phyloP scores from a whole-genome alignment of 2,113 vertebrate genomes.

The Grammomys dolichurus region DNA sequence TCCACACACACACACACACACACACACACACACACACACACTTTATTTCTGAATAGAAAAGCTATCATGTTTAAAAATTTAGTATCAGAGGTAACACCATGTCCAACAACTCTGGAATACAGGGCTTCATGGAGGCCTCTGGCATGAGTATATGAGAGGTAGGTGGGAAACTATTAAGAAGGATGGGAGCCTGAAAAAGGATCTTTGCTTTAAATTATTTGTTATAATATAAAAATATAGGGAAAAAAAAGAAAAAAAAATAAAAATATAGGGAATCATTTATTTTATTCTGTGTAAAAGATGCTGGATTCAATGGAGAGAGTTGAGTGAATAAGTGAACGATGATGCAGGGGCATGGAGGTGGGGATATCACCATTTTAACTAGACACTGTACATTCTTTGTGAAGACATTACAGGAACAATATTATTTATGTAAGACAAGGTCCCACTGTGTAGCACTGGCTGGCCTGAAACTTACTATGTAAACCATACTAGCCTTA shows the following conservation, averaged over 20 bases:
- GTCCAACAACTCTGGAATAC: not conserved
- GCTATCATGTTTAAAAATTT: no score
- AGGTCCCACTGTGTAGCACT: no score
- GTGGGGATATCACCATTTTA: not conserved
- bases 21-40: no score
- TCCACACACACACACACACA: no score
- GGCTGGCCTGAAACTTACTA: no score
- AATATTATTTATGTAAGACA: no score
- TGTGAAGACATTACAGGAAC: not conserved
- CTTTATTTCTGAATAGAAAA: no score
- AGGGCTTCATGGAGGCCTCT: not conserved
- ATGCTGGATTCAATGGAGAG: no score
- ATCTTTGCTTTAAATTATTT: not conserved
- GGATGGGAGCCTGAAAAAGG: not conserved
- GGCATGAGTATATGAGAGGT: not conserved
- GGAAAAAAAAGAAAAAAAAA: no score
- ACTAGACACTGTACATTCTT: not conserved
- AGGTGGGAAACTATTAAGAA: not conserved
- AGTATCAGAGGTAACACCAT: no score
- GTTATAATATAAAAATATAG: not conserved
- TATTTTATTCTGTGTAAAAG: no score
- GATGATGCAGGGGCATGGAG: not conserved
- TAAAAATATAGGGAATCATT: not conserved
- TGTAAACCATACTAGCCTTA: not conserved
- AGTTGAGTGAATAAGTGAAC: not conserved